Base-by-base conservation (phyloP, 2,113 vertebrate species). In the Bubo blakistoni region DNA sequence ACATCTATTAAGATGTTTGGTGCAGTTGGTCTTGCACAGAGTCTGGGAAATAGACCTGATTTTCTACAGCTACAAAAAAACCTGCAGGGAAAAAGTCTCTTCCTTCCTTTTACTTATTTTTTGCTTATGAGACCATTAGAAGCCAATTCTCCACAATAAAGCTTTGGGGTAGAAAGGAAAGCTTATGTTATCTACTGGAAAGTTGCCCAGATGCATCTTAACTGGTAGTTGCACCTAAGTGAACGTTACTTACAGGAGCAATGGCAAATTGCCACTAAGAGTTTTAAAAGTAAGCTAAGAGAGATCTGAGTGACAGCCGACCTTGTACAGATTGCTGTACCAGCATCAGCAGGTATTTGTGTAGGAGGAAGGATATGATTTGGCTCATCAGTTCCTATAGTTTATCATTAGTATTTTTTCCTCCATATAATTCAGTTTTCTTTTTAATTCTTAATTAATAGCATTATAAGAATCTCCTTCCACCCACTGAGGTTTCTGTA, bases 401-500 rank as follows among this genome's bases (percentile, higher is more conserved):
- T 62, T 7, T 17, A 54, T 78, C 40, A 36, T 76, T 69, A 81
- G 32, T 42, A 24, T 51, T 79, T 95, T 88, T 81, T 29, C 10
- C 86, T 84, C 51, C 25, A 20, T 19, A 63, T 65, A 84, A 89
- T 76, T 93, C 17, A 67, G 19, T 97, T 86, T 77, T 40, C 49
- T 83, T 77, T 85, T 55, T 44, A 89, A 69, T 90, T 88, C 61
- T 96, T 97, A 96, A 95, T 97, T 96, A 96, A 86, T 96, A 71
- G 77, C 76, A 67, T 82, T 82, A 79, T 69, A 74, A 92, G 42
- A 65, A 76, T 97, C 85, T 88, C 51, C n/a, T 90, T 91, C 72
- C 87, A 84, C 87, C 82, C 86, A 86, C 80, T 92, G 88, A 85
- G 91, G 76, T 51, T 96, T 97, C 91, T 95, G 79, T 96, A 74